Conservation (phyloP, 2,797 vertebrate genomes). For the Trachurus trachurus region DNA sequence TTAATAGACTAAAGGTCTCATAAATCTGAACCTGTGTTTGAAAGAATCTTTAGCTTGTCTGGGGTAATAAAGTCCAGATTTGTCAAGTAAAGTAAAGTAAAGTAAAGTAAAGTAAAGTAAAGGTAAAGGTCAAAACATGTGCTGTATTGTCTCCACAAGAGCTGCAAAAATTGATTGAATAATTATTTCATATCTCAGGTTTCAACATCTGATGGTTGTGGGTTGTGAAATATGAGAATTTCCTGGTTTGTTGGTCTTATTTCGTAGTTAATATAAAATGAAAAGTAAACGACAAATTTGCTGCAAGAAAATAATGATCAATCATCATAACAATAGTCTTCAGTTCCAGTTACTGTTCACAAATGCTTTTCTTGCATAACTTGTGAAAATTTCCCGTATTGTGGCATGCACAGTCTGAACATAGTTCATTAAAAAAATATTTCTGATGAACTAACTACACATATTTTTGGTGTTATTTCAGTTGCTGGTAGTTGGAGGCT, state of each 20-base stretch:
- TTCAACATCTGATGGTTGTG: neutral
- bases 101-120: too few species aligned
- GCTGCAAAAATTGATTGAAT: too few species aligned
- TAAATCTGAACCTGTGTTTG: too few species aligned
- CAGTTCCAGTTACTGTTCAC: neutral
- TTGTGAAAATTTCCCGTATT: neutral
- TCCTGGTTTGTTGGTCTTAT: neutral
- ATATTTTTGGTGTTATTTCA: constrained; percentile 73
- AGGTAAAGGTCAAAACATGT: too few species aligned
- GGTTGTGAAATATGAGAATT: neutral
- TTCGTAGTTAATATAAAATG: neutral
- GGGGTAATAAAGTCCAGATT: too few species aligned
- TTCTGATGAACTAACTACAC: neutral
- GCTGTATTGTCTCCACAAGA: too few species aligned
- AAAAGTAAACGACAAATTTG: neutral
- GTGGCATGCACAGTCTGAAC: neutral
- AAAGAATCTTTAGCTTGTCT: too few species aligned
- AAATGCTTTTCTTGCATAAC: neutral
- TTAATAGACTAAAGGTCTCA: too few species aligned
- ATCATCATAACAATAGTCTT: neutral
- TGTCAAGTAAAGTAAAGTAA: too few species aligned
- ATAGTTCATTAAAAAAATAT: neutral
- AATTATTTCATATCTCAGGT: too few species aligned
- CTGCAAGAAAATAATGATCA: too few species aligned
- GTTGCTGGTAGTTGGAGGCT: constrained; percentile 94